These are phyloP conservation scores for Dromaius novaehollandiae DNA, from an alignment of 2,113 vertebrate genomes.

Conservation along the genomic window DNA sequence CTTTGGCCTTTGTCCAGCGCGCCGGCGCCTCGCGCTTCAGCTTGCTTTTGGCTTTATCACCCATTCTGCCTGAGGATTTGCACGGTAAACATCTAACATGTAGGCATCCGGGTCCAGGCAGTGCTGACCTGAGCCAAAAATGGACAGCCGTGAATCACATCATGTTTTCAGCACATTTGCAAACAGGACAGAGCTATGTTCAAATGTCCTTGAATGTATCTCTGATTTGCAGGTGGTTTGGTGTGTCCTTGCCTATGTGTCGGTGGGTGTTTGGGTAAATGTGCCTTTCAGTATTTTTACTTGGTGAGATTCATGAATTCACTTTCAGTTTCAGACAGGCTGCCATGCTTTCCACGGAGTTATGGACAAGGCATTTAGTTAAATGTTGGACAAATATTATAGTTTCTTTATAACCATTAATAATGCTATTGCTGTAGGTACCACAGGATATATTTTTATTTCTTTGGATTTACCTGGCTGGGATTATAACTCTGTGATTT, in stretches of 20 bases:
- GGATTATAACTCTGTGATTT: background rate
- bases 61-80: conserved; percentile 94
- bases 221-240: background rate
- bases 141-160: background rate
- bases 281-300: background rate
- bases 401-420: background rate
- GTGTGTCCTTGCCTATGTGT: background rate
- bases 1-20: background rate
- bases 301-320: background rate
- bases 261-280: background rate
- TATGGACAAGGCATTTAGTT: background rate
- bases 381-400: rapidly evolving
- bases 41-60: conserved; percentile 87
- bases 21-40: conserved; percentile 61
- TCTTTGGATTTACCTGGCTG: background rate
- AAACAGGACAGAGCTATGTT: background rate
- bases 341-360: background rate
- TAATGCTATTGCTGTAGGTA: background rate
- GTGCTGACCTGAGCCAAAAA: conserved; percentile 84
- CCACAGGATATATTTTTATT: rapidly evolving
- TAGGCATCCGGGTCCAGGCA: conserved; percentile 89
- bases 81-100: conserved; percentile 88
- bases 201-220: background rate
- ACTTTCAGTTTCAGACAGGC: background rate
- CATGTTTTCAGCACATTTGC: background rate